Base-by-base conservation (phyloP, 2,113 vertebrate species). In the Ranitomeya imitator region DNA sequence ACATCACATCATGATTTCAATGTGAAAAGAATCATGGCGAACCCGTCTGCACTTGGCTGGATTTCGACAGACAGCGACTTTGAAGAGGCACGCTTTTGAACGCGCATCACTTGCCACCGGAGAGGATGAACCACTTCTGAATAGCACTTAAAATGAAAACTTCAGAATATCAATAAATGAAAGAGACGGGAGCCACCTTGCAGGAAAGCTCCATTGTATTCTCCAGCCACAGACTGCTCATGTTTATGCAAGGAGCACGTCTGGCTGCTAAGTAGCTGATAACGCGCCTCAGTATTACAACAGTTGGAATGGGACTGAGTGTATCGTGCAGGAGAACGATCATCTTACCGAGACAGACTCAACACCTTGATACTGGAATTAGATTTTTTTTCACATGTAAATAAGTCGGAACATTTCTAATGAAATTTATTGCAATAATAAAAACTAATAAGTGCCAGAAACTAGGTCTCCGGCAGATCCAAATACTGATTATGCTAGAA, bases 161-260 rank as follows among this genome's bases (percentile, higher is more conserved):
- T 21, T 85, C 83, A 85, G 26, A 85, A 74, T 85, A 85, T 85
- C 69, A 74, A 59, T 74, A 85, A 74, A 85, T 60, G 52, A 85
- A 59, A 59, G 83, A 59, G 18, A 74, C 19, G 83, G 26, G 55
- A 23, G 23, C 83, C 54, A 26, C 69, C 83, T 37, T 45, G 54
- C 63, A 37, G 54, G 21, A 74, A 31, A 69, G 26, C 26, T 54
- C 69, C 69, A 85, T 74, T 85, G 69, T 85, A 57, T 45, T 59
- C 69, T 54, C 11, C 69, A 74, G 26, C 69, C 69, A 85, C 52
- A 85, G 52, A 23, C 54, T 21, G 69, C 69, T 85, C 83, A 85
- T 85, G 67, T 74, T 85, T 85, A 85, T 85, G 67, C 83, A 76
- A 59, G 69, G 14, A 74, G 69, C 65, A 14, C 57, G 52, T 76